Percentiles rank a stretch among this genome's conserved stretches.
These are phyloP conservation scores for Cactoblastis cactorum DNA, from an alignment of 2,888 invertebrate species.

Conservation along the genomic window DNA sequence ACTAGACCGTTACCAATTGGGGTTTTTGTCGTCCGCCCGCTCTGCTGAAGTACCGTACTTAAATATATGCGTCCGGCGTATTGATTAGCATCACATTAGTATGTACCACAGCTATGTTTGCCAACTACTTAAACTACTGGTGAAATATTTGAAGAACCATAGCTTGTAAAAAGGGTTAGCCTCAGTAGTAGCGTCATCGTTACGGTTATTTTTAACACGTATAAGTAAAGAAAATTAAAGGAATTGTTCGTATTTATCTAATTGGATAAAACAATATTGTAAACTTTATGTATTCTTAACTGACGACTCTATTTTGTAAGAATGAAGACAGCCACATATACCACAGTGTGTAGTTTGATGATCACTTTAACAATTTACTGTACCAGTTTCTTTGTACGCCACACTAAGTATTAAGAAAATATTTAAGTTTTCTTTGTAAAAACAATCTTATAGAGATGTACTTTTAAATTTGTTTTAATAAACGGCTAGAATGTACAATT, in stretches of 20 bases:
- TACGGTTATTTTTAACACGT: background rate
- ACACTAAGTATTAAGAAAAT: conserved; percentile 14
- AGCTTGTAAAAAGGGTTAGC: conserved; percentile 33
- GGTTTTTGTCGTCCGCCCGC: conserved; percentile 44
- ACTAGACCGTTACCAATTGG: conserved; percentile 52
- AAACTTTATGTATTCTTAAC: no score
- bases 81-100: conserved; percentile 72
- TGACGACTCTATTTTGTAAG: background rate
- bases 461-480: conserved; percentile 26
- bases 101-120: conserved; percentile 61
- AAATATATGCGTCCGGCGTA: conserved; percentile 71
- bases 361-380: conserved; percentile 16
- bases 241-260: background rate
- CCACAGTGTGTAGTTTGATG: conserved; percentile 13
- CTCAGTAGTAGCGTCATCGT: conserved; percentile 23
- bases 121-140: conserved; percentile 50
- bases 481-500: conserved; percentile 25
- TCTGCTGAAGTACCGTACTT: conserved; percentile 59
- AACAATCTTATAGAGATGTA: conserved; percentile 22
- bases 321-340: background rate
- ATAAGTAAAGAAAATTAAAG: background rate
- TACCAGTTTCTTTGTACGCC: conserved; percentile 19
- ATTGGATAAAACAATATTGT: no score
- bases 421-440: conserved; percentile 19
- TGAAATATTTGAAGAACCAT: conserved; percentile 64